Evolutionary conservation across 37 sponge, comb jelly and placozoan species (phyloP).

Genomic region (Corticium candelabrum): DNA sequence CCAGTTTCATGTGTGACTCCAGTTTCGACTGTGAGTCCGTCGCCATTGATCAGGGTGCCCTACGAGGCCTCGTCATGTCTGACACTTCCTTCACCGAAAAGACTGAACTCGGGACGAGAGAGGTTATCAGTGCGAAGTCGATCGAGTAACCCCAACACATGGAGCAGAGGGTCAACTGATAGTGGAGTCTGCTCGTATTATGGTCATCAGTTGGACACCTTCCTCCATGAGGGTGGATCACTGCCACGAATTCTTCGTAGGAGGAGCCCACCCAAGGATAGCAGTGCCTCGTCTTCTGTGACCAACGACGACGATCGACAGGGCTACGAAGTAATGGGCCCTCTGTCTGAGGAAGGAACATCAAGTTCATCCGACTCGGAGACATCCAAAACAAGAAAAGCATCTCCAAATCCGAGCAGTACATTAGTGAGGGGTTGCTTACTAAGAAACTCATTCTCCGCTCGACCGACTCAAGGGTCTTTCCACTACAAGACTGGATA

Average conservation of each 20-base stretch:
- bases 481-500: too few relatives aligned
- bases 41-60: not conserved
- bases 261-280: not conserved
- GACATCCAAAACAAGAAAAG: not conserved
- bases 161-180: not conserved
- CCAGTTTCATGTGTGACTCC: too few relatives aligned
- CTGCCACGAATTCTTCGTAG: not conserved
- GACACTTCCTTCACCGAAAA: not conserved
- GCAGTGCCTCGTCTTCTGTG: not conserved
- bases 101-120: not conserved
- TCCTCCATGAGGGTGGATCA: not conserved
- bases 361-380: not conserved
- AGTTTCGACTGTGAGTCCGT: too few relatives aligned
- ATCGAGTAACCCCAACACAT: not conserved
- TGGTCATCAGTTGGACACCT: not conserved
- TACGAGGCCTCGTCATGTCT: not conserved
- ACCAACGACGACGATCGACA: not conserved
- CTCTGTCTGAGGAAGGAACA: not conserved
- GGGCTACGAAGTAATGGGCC: not conserved
- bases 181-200: too few relatives aligned
- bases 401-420: too few relatives aligned
- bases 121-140: not conserved
- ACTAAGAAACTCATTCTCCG: too few relatives aligned
- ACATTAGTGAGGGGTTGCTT: too few relatives aligned
- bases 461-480: too few relatives aligned